These are phyloP conservation scores for Mus musculus DNA, from an alignment of 2,113 vertebrate genomes.

Conservation along the genomic window GRCm39 chr11:94433001-94433500, in stretches of 20 bases:
- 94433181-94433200: not conserved
- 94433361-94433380: not conserved
- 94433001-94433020: not conserved
- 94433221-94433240: not conserved
- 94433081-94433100: not conserved
- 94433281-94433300: not conserved
- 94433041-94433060: not conserved
- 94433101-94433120: too few species aligned
- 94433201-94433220: not conserved
- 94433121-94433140: not conserved
- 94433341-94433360: not conserved
- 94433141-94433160: not conserved
- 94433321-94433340: not conserved
- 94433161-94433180: not conserved
- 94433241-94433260: not conserved
- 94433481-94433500: not conserved
- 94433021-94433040: not conserved
- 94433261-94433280: not conserved
- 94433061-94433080: not conserved
- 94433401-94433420: conserved; percentile 91
- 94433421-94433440: conserved; percentile 92
- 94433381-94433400: conserved; percentile 76
- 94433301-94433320: not conserved
- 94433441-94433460: conserved; percentile 92
- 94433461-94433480: conserved; percentile 92